Percentiles rank a stretch among this genome's conserved stretches.
Conservation (phyloP, 2,797 vertebrate species). For the Morus bassanus region DNA sequence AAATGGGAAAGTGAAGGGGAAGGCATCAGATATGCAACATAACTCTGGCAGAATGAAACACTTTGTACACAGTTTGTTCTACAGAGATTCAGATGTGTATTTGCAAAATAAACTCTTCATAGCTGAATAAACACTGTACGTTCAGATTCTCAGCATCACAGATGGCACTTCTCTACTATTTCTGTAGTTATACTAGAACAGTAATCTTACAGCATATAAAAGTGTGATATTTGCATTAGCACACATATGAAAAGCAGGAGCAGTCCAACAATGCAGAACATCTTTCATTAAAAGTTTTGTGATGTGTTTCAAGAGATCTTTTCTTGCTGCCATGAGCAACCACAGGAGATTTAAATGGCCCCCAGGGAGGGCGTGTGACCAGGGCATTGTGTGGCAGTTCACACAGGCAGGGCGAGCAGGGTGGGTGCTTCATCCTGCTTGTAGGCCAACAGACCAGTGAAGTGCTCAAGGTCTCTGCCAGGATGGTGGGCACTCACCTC, state of each 20-base stretch:
- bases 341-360: no score
- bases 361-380: no score
- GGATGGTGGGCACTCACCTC: no score
- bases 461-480: no score
- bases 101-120: constrained; percentile 36
- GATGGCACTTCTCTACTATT: neutral
- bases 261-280: neutral
- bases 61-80: neutral
- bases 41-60: neutral
- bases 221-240: neutral
- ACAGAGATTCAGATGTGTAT: neutral
- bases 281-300: neutral
- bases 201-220: neutral
- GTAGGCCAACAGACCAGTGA: no score
- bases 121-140: constrained; percentile 9
- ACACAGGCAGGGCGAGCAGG: no score
- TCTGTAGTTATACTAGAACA: neutral
- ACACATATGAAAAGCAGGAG: neutral
- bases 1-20: neutral
- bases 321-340: neutral
- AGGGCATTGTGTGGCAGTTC: no score
- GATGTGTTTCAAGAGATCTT: neutral
- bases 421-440: no score
- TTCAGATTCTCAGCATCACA: neutral
- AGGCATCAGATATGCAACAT: neutral